Percentiles rank a stretch among this genome's conserved stretches.
These are phyloP conservation scores for Laterallus jamaicensis DNA, from an alignment of 2,113 vertebrate genomes.

Conservation along the genomic window DNA sequence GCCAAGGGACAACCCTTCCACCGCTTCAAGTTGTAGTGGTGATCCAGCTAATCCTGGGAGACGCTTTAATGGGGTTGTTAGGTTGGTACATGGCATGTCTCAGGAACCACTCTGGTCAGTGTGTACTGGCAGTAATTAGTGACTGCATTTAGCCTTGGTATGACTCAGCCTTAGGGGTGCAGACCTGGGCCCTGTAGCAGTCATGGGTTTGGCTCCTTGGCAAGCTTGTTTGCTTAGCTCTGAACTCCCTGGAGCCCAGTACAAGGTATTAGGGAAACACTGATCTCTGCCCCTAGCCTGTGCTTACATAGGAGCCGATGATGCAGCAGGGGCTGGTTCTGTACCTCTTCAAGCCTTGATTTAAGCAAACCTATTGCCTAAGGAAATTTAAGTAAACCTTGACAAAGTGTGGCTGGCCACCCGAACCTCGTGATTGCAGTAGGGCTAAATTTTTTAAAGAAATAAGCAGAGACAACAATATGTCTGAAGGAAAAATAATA, in stretches of 20 bases:
- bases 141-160: rapidly evolving
- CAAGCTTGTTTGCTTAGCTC: not conserved
- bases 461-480: no score
- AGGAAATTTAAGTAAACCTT: no score
- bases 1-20: not conserved
- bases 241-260: not conserved
- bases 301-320: not conserved
- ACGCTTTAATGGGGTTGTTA: not conserved
- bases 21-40: not conserved
- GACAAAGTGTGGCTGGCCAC: not conserved
- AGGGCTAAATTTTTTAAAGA: no score
- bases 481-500: not conserved
- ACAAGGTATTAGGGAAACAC: not conserved
- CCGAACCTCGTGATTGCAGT: not conserved
- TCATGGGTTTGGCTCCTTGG: not conserved
- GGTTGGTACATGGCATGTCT: not conserved
- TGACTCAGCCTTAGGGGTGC: not conserved
- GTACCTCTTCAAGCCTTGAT: no score
- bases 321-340: not conserved
- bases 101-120: not conserved
- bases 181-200: not conserved
- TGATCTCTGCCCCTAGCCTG: not conserved
- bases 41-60: not conserved
- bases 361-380: not conserved
- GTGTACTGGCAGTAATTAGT: not conserved